phyloP scores from a whole-genome alignment of 2,113 vertebrate species.

The Telmatochromis bifrenatus region DNA sequence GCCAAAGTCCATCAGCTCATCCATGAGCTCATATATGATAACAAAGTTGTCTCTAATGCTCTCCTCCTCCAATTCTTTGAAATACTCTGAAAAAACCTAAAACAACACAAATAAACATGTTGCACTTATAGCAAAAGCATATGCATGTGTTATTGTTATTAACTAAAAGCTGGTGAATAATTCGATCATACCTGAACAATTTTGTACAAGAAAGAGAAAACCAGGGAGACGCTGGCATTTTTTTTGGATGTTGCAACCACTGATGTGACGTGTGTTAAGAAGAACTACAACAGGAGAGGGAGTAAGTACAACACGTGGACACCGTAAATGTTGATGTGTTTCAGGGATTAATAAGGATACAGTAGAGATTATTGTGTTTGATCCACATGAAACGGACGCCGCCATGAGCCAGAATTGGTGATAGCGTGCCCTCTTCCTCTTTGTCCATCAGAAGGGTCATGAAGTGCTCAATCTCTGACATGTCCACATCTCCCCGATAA shows the following conservation, averaged over 20 bases:
- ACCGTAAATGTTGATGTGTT: not conserved
- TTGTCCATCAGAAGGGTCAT: conserved; percentile 98
- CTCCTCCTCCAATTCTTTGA: conserved; percentile 98
- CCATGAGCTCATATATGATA: conserved; percentile 97
- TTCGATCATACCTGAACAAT: conserved; percentile 85
- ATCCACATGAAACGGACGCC: conserved; percentile 99
- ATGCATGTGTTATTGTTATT: not conserved
- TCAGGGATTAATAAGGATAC: conserved; percentile 76
- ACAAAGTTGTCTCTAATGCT: conserved; percentile 99
- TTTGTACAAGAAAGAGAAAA: conserved; percentile 98
- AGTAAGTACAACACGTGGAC: not conserved
- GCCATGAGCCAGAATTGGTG: conserved; percentile 91
- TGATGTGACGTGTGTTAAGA: conserved; percentile 69
- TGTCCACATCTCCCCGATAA: conserved; percentile 96
- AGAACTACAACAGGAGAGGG: not conserved
- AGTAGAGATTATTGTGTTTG: conserved; percentile 96
- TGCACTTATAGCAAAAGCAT: not conserved
- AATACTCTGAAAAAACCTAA: conserved; percentile 96
- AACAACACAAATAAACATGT: not conserved
- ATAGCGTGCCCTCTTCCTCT: conserved; percentile 92
- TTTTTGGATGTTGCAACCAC: conserved; percentile 99
- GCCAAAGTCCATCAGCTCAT: conserved; percentile 98
- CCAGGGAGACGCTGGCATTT: conserved; percentile 92
- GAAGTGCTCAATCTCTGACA: conserved; percentile 98
- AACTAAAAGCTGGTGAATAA: not conserved